Evolutionary conservation across 1,140 invertebrate species (phyloP).

Genomic region (Lepidurus couesii): DNA sequence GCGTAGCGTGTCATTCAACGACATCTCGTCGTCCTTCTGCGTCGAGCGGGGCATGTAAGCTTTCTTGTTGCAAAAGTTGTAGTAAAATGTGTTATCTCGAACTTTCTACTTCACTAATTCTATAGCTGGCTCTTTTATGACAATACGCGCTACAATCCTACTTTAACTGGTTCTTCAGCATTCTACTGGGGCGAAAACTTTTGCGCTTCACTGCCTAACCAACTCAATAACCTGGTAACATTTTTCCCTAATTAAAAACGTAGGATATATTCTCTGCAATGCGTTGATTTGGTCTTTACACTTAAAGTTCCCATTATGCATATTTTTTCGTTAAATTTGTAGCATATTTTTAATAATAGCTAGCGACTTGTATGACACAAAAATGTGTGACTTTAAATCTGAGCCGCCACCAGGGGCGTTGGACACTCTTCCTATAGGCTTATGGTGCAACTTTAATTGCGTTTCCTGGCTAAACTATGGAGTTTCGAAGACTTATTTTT

Average conservation of each 20-base stretch:
- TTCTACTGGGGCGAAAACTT: conserved; percentile 33
- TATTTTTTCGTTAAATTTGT: too few species aligned
- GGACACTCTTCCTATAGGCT: too few species aligned
- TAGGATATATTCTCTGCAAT: neutral
- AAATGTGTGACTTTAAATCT: too few species aligned
- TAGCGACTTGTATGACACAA: too few species aligned
- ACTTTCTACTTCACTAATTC: neutral
- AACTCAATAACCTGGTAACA: conserved; percentile 30
- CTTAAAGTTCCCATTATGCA: too few species aligned
- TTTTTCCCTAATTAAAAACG: conserved; percentile 10
- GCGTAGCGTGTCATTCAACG: conserved; percentile 20
- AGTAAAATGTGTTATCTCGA: neutral
- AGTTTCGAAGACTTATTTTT: neutral
- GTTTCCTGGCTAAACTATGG: neutral
- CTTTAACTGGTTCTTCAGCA: conserved; percentile 19
- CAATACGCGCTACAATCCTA: conserved; percentile 27
- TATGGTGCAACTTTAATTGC: too few species aligned
- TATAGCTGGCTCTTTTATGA: conserved; percentile 32
- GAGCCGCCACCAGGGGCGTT: too few species aligned
- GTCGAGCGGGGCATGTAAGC: conserved; percentile 32
- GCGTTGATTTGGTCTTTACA: too few species aligned
- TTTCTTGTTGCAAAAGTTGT: neutral
- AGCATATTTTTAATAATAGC: too few species aligned
- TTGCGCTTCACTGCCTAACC: conserved; percentile 24
- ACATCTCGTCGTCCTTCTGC: conserved; percentile 31